Evolutionary conservation across 2,797 vertebrate genomes (phyloP).

Genomic region (Sebastiscus albofasciatus): DNA sequence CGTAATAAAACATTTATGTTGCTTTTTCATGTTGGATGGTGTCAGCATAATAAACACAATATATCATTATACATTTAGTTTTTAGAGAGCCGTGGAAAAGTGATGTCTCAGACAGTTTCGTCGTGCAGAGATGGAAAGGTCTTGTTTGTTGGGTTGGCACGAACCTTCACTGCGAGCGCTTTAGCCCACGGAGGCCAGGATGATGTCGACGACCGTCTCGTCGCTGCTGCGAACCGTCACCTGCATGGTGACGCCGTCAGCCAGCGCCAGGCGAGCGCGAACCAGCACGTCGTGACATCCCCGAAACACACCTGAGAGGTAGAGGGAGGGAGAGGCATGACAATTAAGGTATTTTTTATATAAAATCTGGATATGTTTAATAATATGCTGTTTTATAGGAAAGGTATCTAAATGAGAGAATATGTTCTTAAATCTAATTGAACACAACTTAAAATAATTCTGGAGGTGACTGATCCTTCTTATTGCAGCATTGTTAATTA

Average conservation of each 20-base stretch:
- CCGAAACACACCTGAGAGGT: conserved; percentile 89
- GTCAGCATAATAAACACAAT: conserved; percentile 12
- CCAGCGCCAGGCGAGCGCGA: conserved; percentile 91
- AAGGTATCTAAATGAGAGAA: neutral
- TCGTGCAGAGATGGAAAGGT: neutral
- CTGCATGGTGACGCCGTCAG: conserved; percentile 97
- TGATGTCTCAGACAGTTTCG: neutral
- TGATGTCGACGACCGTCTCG: conserved; percentile 90
- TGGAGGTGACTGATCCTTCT: neutral
- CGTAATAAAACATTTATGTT: conserved; percentile 34
- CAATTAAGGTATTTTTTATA: neutral
- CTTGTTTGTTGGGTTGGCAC: neutral
- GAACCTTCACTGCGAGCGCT: fast-evolving
- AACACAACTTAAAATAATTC: neutral
- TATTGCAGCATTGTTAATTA: neutral
- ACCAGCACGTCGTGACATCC: conserved; percentile 90
- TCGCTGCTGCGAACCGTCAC: conserved; percentile 94
- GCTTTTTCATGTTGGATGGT: neutral
- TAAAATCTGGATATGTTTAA: too few relatives aligned
- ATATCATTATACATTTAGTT: conserved; percentile 3
- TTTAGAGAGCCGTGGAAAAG: conserved; percentile 7
- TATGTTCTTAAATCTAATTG: neutral
- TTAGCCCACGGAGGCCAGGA: conserved; percentile 94
- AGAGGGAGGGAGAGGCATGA: neutral
- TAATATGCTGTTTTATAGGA: neutral